Conservation (phyloP, 2,888 invertebrate species). For the Ptilodon capucinus region DNA sequence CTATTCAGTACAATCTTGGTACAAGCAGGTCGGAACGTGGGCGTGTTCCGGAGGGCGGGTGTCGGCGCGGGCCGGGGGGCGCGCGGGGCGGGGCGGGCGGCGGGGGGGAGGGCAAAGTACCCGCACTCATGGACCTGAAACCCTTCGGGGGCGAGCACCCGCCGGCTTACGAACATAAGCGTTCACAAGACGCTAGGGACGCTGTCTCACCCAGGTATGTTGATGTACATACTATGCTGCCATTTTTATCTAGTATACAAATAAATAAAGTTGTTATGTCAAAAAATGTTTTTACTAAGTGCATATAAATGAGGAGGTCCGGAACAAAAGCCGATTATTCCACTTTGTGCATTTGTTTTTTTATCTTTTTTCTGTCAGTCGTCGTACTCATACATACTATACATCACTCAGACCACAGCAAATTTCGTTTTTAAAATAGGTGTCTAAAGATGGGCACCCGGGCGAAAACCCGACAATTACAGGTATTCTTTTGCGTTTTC, state of each 20-base stretch:
- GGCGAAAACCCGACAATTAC: too few relatives aligned
- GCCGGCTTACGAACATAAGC: conserved; percentile 34
- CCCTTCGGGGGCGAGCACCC: conserved; percentile 59
- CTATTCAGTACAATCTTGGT: neutral
- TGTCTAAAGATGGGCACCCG: too few relatives aligned
- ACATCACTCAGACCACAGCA: too few relatives aligned
- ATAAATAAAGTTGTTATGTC: neutral
- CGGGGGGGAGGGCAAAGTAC: conserved; percentile 49
- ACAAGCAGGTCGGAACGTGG: conserved; percentile 33
- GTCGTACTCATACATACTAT: too few relatives aligned
- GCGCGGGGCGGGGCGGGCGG: conserved; percentile 68
- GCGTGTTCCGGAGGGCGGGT: conserved; percentile 8
- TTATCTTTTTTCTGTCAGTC: too few relatives aligned
- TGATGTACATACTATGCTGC: too few relatives aligned
- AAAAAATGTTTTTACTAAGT: too few relatives aligned
- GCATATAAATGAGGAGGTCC: too few relatives aligned
- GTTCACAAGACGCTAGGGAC: conserved; percentile 62
- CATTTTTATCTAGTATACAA: neutral
- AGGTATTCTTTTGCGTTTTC: too few relatives aligned
- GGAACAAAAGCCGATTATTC: too few relatives aligned
- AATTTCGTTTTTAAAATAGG: too few relatives aligned
- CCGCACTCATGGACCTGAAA: conserved; percentile 70
- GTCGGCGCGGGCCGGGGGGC: conserved; percentile 65
- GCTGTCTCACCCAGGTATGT: conserved; percentile 71
- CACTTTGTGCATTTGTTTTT: too few relatives aligned